Conservation (phyloP, 2,113 vertebrate species). For the Mungos mungo region DNA sequence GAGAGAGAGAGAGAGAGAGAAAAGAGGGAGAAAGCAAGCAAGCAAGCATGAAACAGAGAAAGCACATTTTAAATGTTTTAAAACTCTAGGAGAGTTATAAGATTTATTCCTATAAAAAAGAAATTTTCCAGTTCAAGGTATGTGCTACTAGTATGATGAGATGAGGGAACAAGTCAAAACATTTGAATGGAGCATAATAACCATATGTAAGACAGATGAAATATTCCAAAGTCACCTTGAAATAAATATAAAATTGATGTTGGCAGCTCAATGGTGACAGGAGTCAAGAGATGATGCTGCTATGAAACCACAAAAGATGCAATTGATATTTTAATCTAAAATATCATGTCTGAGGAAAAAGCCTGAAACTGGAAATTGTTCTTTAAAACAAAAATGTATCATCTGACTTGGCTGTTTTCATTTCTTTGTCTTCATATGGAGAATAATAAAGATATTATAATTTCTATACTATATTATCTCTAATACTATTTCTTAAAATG, state of each 20-base stretch:
- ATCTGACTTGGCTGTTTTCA: neutral
- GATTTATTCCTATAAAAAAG: constrained; percentile 36
- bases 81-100: neutral
- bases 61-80: constrained; percentile 12
- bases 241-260: constrained; percentile 73
- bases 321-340: constrained; percentile 72
- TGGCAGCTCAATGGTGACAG: constrained; percentile 51
- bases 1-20: too few relatives aligned
- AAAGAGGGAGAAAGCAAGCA: neutral
- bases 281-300: constrained; percentile 53
- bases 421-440: neutral
- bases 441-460: neutral
- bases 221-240: constrained; percentile 71
- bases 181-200: constrained; percentile 45
- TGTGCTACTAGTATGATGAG: neutral
- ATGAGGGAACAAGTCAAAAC: constrained; percentile 27
- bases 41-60: neutral
- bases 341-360: constrained; percentile 48
- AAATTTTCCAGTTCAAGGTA: constrained; percentile 40
- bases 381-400: constrained; percentile 36
- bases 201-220: constrained; percentile 52
- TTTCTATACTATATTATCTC: constrained; percentile 24
- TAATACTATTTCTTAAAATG: constrained; percentile 22
- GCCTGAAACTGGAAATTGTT: constrained; percentile 41
- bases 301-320: constrained; percentile 54